Base-by-base conservation (phyloP, 2,113 vertebrate genomes). In the Periophthalmus modestus region DNA sequence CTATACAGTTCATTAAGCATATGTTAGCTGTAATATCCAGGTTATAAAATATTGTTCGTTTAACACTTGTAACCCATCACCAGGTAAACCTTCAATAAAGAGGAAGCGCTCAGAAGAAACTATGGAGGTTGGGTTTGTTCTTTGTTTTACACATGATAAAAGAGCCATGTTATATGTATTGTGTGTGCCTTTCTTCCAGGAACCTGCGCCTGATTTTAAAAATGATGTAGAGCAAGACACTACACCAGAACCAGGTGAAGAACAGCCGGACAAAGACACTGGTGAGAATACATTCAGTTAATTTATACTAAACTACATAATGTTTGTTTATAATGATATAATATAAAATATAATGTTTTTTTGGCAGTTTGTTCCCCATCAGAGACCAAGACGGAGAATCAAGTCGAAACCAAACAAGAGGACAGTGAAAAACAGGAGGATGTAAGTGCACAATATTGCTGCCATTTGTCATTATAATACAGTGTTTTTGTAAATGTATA, bases 31-130 rank as follows among this genome's bases (percentile, higher is more conserved):
- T 54, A 36, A 58, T 58, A 58, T 58, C 7, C 6, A 58, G 3
- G 50, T 13, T 18, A 52, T 18, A 52, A 52, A 59, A 24, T 23
- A 15, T 21, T 55, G 54, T 55, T 48, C 11, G 24, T 23, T 3
- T 59, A 59, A 59, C 11, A 15, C 6, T 62, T 62, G 0, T 59
- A 28, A 62, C 14, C 18, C 33, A n/a, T 5, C 68, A 62, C 4
- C 77, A 93, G 92, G 74, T 76, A 69, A 86, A 72, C 68, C 87
- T 50, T 71, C 85, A 12, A 6, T 78, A 66, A 90, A 92, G 80
- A 90, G 89, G 65, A 92, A 81, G 76, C 74, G 79, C 34, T 89
- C 84, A 5, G 83, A 85, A 65, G 84, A 91, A 76, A 68, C 85
- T 69, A 68, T 57, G 23, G 84, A 90, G 84, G 93, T 92, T 74